Evolutionary conservation across 1,140 invertebrate species (phyloP), one percentile per base, ranked within the genome.

Genomic region (Drosophila miranda): DNA sequence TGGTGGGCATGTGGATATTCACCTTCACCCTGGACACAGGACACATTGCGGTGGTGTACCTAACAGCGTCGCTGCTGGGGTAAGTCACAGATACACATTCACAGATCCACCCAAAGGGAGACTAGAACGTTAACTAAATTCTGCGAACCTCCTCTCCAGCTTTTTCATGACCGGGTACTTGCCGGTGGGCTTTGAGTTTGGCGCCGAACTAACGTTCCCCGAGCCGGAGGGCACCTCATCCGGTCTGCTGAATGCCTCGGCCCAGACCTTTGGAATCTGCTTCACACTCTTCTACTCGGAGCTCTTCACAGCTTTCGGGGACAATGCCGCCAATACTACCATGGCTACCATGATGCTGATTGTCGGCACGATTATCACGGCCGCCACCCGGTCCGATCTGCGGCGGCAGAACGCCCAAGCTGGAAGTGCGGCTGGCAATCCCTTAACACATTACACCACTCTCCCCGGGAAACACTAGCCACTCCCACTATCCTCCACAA

Each of bases 151-250:
- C 23, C 6, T 44, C 45, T 52, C 6, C 55, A 97, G 96, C 78
- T 98, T 98, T 90, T 98, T 98, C 90, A 98, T 98, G 97, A 98
- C 97, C 9, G 97, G 97, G 26, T 97, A 98, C 83, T 91, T 98
- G 19, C 97, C 97, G 1, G 95, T 98, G n/a, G 97, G 97, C 6
- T 98, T 98, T 92, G 97, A 98, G 91, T 96, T 98, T 84, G 97
- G 96, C 6, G 96, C 97, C 5, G 97, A 98, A 91, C 92, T 98
- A 13, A 98, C 97, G 0, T 98, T 96, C 91, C 97, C 97, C 1
- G 96, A 97, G 90, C 95, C 97, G 0, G 97, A 98, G 93, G 96
- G 96, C 7, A 98, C 96, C 0, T 96, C 96, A 6, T 94, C 95
- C 3, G 96, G 96, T 3, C 78, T 98, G 11, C 87, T 98, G 6